Evolutionary conservation across 2,888 invertebrate species (phyloP), one percentile per base, ranked within the genome.

Genomic region (Drosophila melanosoma): DNA sequence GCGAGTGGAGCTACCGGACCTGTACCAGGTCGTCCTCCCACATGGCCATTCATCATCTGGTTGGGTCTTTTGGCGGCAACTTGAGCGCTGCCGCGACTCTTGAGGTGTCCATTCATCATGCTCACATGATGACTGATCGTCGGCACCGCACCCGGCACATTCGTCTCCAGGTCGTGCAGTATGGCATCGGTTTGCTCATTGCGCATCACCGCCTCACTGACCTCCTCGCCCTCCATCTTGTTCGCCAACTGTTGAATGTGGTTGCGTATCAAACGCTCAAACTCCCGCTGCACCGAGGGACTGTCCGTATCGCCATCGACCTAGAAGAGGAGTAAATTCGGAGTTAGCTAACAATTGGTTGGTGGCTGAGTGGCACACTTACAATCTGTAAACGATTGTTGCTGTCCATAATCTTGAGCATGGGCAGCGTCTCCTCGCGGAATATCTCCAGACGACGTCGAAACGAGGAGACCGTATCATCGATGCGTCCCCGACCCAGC

Each of bases 221-320:
- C 63, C 15, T 79, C 74, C 12, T 77, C 94, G 7, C 64, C 72
- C 11, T 69, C 80, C 10, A n/a, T 15, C 17, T 60, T 68, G 33
- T 71, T 68, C n/a, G 75, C 60, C 3, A 95, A 93, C 79, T 95
- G 94, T 80, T 95, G 95, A 92, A 97, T 95, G 89, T 96, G 95
- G 75, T 96, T 95, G 23, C 95, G 93, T 33, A 97, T 94, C 0
- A 96, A 95, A 33, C 95, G 94, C 60, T 95, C 95, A 92, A 97
- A 97, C 91, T 97, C 97, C 33, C 95, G 94, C 88, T 97, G 96
- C 0, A 97, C 97, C 10, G 96, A 95, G 0, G 95, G 93, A 10
- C 96, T 95, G 86, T 97, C 97, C 0, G 97, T 97, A 87, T 97
- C 97, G 0, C 97, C 97, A 89, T 97, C 97, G 69, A 97, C 96